phyloP scores from a whole-genome alignment of 2,888 invertebrate species.

The Diarsia brunnea region DNA sequence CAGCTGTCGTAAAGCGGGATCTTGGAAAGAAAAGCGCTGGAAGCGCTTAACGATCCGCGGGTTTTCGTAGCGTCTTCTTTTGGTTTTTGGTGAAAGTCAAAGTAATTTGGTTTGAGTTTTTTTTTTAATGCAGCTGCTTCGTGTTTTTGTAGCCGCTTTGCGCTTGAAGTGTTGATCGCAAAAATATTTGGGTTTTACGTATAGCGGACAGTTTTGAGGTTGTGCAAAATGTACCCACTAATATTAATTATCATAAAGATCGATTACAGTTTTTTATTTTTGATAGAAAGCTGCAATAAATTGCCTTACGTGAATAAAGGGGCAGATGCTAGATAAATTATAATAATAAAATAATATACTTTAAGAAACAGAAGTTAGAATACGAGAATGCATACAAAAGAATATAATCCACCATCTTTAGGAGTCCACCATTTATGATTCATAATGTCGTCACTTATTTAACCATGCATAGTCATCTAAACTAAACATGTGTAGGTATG shows the following conservation, averaged over 20 bases:
- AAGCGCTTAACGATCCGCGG: constrained; percentile 29
- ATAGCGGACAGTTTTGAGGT: neutral
- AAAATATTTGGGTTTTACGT: neutral
- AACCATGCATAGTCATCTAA: too few species aligned
- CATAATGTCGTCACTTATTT: too few species aligned
- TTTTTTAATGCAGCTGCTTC: too few species aligned
- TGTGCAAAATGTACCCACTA: neutral
- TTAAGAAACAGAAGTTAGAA: too few species aligned
- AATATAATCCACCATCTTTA: too few species aligned
- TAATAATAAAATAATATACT: neutral
- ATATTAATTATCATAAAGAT: neutral
- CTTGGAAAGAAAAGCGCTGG: constrained; percentile 41
- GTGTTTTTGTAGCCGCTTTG: neutral
- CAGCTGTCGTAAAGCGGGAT: constrained; percentile 78
- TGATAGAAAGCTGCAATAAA: neutral
- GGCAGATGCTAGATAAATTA: neutral
- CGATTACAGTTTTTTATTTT: neutral
- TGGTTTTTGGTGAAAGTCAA: neutral
- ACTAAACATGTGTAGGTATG: too few species aligned
- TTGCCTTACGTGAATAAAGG: neutral
- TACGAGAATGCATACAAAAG: too few species aligned
- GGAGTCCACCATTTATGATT: too few species aligned
- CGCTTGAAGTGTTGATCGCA: neutral
- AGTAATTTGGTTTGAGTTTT: neutral
- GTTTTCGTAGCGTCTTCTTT: constrained; percentile 9